Evolutionary conservation across 1,140 invertebrate species (phyloP).

Genomic region (Polypedilum vanderplanki): DNA sequence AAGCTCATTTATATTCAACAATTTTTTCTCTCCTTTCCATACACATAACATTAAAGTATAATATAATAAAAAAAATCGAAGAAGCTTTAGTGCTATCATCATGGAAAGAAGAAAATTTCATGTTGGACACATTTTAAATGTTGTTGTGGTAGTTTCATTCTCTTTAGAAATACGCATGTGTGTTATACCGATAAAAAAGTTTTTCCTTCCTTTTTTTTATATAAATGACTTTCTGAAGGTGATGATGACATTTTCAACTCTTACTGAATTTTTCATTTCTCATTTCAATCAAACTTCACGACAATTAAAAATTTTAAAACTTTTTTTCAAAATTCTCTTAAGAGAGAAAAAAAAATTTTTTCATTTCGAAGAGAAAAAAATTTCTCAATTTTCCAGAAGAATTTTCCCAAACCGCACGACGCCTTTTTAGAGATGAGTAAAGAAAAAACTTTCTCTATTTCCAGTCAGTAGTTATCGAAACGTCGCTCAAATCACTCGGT

Average conservation of each 20-base stretch:
- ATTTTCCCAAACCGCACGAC: neutral
- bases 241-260: too few relatives aligned
- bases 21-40: neutral
- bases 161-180: neutral
- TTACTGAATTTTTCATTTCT: too few relatives aligned
- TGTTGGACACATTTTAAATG: neutral
- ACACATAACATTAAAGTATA: neutral
- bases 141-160: neutral
- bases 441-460: neutral
- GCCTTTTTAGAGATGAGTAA: constrained; percentile 2
- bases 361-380: too few relatives aligned
- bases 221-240: too few relatives aligned
- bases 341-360: neutral
- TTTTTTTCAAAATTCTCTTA: too few relatives aligned
- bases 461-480: constrained; percentile 10
- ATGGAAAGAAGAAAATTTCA: neutral
- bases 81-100: neutral
- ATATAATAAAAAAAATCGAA: constrained; percentile 17
- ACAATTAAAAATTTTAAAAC: too few relatives aligned
- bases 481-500: neutral
- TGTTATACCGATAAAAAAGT: neutral
- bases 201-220: too few relatives aligned
- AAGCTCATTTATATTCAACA: constrained; percentile 19
- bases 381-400: neutral
- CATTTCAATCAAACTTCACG: too few relatives aligned